Percentiles rank a stretch among this genome's conserved stretches.
These are phyloP conservation scores for Gymnocheta viridis DNA, from an alignment of 2,888 invertebrate species.

Conservation along the genomic window DNA sequence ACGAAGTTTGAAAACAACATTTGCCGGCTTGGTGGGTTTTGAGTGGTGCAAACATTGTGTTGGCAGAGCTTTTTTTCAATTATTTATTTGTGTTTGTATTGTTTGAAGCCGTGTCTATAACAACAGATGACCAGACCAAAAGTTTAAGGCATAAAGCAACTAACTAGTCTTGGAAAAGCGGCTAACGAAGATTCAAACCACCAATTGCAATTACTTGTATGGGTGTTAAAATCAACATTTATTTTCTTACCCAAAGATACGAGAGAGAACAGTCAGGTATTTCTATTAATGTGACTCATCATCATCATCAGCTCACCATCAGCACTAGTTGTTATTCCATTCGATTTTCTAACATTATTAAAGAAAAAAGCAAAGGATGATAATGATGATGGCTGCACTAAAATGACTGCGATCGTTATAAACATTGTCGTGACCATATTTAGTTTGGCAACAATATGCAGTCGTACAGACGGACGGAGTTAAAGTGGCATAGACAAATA, in stretches of 20 bases:
- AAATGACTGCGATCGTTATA: constrained; percentile 55
- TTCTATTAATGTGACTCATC: constrained; percentile 64
- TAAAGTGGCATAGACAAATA: constrained; percentile 49
- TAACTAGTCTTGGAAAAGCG: constrained; percentile 10
- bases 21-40: constrained; percentile 39
- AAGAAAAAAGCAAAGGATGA: not conserved
- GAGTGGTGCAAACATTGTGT: constrained; percentile 37
- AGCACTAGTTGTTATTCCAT: constrained; percentile 29
- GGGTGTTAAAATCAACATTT: constrained; percentile 69
- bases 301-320: constrained; percentile 50
- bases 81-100: not conserved
- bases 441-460: constrained; percentile 36
- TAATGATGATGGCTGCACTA: constrained; percentile 27
- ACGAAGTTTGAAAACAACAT: constrained; percentile 22
- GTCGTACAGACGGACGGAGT: not conserved
- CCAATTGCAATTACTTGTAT: constrained; percentile 65
- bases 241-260: constrained; percentile 36
- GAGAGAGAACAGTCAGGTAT: constrained; percentile 12
- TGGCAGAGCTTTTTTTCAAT: constrained; percentile 14
- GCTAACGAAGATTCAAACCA: constrained; percentile 21
- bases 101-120: constrained; percentile 54
- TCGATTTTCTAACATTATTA: constrained; percentile 30
- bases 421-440: constrained; percentile 66
- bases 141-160: constrained; percentile 29
- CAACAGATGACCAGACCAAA: constrained; percentile 63